Conservation (phyloP, 2,888 invertebrate genomes). For the Diarsia dahlii region DNA sequence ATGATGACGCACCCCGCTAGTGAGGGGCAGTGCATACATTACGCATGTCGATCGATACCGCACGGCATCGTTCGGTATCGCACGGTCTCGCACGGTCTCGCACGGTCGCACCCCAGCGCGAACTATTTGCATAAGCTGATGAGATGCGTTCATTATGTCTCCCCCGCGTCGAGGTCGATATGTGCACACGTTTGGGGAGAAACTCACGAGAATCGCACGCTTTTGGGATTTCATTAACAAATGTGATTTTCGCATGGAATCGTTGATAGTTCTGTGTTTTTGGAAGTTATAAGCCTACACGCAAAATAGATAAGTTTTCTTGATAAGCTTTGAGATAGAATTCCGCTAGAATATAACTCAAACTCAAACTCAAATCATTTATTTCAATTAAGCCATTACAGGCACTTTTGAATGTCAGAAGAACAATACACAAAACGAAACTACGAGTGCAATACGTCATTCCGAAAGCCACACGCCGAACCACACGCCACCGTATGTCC, state of each 20-base stretch:
- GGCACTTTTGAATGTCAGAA: too few relatives aligned
- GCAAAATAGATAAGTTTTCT: not conserved
- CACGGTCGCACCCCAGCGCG: slow-evolving; percentile 39
- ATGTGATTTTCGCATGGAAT: slow-evolving; percentile 27
- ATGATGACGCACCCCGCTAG: slow-evolving; percentile 20
- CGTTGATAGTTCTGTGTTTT: not conserved
- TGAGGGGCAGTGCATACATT: slow-evolving; percentile 58
- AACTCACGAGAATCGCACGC: slow-evolving; percentile 29
- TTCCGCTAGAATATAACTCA: too few relatives aligned
- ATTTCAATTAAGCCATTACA: too few relatives aligned
- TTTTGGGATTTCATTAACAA: slow-evolving; percentile 40
- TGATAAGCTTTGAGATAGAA: not conserved
- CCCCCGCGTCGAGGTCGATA: slow-evolving; percentile 46
- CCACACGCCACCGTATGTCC: too few relatives aligned
- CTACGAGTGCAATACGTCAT: too few relatives aligned
- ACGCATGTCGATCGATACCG: slow-evolving; percentile 67
- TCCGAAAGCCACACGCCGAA: too few relatives aligned
- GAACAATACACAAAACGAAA: too few relatives aligned
- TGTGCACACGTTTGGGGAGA: slow-evolving; percentile 39
- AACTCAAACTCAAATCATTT: too few relatives aligned
- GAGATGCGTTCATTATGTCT: slow-evolving; percentile 73
- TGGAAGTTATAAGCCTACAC: not conserved
- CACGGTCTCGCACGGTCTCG: slow-evolving; percentile 4
- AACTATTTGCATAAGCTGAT: slow-evolving; percentile 82
- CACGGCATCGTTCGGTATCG: slow-evolving; percentile 8